Conservation (phyloP, 1,140 invertebrate species). For the Drosophila subpulchrella region DNA sequence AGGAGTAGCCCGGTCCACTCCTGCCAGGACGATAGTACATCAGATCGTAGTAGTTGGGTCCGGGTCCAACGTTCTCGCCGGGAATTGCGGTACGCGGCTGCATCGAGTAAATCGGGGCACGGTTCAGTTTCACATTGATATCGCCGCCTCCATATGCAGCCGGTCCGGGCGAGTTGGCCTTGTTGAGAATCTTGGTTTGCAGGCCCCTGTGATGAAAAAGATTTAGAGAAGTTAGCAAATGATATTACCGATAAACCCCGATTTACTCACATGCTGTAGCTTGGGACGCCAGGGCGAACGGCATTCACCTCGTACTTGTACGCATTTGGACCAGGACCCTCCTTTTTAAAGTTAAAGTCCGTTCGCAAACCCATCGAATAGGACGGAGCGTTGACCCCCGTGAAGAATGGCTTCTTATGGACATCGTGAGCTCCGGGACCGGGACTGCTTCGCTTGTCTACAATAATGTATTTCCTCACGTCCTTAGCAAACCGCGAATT, state of each 20-base stretch:
- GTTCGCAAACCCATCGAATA: constrained; percentile 86
- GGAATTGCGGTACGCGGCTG: constrained; percentile 24
- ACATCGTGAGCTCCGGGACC: constrained; percentile 87
- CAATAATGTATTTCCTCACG: neutral
- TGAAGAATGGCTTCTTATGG: constrained; percentile 85
- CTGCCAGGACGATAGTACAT: constrained; percentile 76
- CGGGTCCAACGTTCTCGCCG: constrained; percentile 74
- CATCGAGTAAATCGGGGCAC: constrained; percentile 84
- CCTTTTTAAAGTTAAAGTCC: constrained; percentile 77
- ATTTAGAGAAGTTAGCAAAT: neutral
- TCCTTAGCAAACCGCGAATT: neutral
- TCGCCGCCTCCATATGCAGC: constrained; percentile 85
- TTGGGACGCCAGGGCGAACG: constrained; percentile 79
- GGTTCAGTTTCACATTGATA: constrained; percentile 72
- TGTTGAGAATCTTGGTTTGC: constrained; percentile 57
- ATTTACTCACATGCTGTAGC: constrained; percentile 85
- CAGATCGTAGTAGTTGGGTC: constrained; percentile 84
- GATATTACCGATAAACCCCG: too few species aligned
- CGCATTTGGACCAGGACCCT: constrained; percentile 87
- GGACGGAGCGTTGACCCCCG: constrained; percentile 85
- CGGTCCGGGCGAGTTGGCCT: constrained; percentile 86
- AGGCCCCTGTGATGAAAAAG: constrained; percentile 75
- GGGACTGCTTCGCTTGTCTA: constrained; percentile 80
- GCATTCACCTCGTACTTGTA: constrained; percentile 85
- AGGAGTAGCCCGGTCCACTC: constrained; percentile 64